Evolutionary conservation across 1,140 invertebrate genomes (phyloP).

Genomic region (Drosophila nigromelanica): DNA sequence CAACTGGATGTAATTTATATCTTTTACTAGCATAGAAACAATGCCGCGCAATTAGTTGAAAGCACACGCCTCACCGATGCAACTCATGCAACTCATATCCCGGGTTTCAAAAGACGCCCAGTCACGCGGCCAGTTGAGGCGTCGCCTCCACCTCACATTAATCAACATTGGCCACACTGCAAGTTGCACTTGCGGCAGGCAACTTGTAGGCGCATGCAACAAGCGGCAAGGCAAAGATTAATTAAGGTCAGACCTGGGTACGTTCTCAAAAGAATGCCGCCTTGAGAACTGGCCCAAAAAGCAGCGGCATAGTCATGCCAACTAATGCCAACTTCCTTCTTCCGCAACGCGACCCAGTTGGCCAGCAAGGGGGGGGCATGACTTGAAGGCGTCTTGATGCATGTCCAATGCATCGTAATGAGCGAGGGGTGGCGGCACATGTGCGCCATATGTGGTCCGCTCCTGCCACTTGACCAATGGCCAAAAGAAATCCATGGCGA

Average conservation of each 20-base stretch:
- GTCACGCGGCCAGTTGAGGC: constrained; percentile 60
- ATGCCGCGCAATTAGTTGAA: constrained; percentile 71
- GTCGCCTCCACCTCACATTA: constrained; percentile 49
- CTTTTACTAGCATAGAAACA: constrained; percentile 59
- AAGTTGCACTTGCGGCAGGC: constrained; percentile 35
- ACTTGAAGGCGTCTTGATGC: constrained; percentile 67
- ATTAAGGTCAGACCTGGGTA: constrained; percentile 70
- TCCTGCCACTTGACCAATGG: constrained; percentile 31
- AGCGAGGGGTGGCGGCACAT: constrained; percentile 64
- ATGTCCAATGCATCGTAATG: constrained; percentile 80
- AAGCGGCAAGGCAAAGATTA: constrained; percentile 51
- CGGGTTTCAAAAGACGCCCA: constrained; percentile 55
- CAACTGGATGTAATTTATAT: constrained; percentile 27
- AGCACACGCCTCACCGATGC: constrained; percentile 36
- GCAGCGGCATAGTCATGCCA: constrained; percentile 22
- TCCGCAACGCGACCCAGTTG: constrained; percentile 13
- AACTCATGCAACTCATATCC: constrained; percentile 69
- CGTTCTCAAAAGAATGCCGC: constrained; percentile 63
- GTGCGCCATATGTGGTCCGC: constrained; percentile 73
- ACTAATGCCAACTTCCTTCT: constrained; percentile 22
- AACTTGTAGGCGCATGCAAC: constrained; percentile 27
- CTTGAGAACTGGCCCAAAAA: constrained; percentile 32
- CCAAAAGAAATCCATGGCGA: constrained; percentile 62
- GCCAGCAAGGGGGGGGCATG: constrained; percentile 1
- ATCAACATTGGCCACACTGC: constrained; percentile 68